Evolutionary conservation across 92 coral and sea anemone genomes (phyloP), one percentile per base, ranked within the genome.

Genomic region (Paragorgia papillata): DNA sequence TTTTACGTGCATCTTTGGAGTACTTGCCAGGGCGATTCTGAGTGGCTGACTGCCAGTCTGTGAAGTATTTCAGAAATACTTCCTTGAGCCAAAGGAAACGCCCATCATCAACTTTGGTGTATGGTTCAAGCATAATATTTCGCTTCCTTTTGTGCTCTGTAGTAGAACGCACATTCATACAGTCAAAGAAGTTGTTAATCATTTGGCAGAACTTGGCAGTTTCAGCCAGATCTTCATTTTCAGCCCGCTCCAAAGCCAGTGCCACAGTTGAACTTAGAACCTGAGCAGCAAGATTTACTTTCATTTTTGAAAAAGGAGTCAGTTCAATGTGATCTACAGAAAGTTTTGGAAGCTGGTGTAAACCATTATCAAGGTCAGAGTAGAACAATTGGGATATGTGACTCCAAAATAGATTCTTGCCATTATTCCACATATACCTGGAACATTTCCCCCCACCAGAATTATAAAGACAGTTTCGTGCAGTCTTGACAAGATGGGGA

Each of bases 1-100:
- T 50, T 54, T 44, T 62, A 32, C 84, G 44, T 22, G 82, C 88
- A 60, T 74, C 80, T 30, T 67, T 74, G 35, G 85, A 83, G 74
- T 59, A 88, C 57, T 88, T 81, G 33, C 91, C 89, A 29, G 83
- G 88, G 53, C 88, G 73, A 86, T 74, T 74, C 68, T 80, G 64
- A 24, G 79, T 80, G 62, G 83, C 66, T 37, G 74, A 79, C 51
- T 84, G 80, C 88, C 88, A 88, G 43, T 20, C 43, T 40, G 37
- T 64, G 73, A 88, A 68, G 39, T 88, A 85, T 21, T 81, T 83
- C 17, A 80, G 69, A 44, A 85, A 80, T 8, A 7, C 22, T 0
- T 32, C 57, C 39, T 33, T 39, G 55, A 87, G 53, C 81, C 69
- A 62, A 3, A 19, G 20, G 18, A 62, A 26, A 26, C 69, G 29